Evolutionary conservation across 2,888 invertebrate species (phyloP).

Genomic region (Patella ulyssiponensis): DNA sequence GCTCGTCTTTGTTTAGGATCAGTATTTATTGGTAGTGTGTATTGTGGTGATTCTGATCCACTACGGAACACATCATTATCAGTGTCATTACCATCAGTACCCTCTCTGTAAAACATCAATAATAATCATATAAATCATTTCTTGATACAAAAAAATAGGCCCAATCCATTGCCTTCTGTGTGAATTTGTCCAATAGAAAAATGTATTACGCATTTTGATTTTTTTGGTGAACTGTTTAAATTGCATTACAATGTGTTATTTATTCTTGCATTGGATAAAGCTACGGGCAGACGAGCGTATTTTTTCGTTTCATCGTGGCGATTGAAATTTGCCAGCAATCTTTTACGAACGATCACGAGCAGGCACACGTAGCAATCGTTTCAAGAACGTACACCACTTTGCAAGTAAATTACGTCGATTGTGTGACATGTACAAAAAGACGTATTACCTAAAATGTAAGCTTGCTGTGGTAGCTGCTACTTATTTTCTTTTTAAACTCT

Average conservation of each 20-base stretch:
- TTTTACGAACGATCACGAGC: too few relatives aligned
- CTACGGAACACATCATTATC: conserved; percentile 73
- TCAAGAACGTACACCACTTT: not conserved
- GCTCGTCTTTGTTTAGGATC: conserved; percentile 81
- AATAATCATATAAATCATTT: not conserved
- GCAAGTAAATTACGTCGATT: not conserved
- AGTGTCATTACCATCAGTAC: conserved; percentile 68
- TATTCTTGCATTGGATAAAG: too few relatives aligned
- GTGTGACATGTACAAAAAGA: too few relatives aligned
- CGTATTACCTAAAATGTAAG: too few relatives aligned
- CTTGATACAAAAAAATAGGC: not conserved
- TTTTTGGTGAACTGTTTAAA: not conserved
- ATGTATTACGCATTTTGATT: not conserved
- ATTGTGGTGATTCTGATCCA: conserved; percentile 65
- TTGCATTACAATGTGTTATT: not conserved
- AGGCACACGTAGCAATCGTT: not conserved
- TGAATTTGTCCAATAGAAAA: not conserved
- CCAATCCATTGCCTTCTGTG: not conserved
- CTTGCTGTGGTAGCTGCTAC: too few relatives aligned
- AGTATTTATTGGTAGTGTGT: conserved; percentile 61
- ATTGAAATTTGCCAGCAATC: too few relatives aligned
- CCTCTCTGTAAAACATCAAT: conserved; percentile 30
- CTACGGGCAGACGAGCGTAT: too few relatives aligned
- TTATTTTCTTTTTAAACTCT: too few relatives aligned
- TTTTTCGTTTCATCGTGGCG: too few relatives aligned